Evolutionary conservation across 64 coral and sea anemone genomes (phyloP).

Genomic region (Porites lutea): DNA sequence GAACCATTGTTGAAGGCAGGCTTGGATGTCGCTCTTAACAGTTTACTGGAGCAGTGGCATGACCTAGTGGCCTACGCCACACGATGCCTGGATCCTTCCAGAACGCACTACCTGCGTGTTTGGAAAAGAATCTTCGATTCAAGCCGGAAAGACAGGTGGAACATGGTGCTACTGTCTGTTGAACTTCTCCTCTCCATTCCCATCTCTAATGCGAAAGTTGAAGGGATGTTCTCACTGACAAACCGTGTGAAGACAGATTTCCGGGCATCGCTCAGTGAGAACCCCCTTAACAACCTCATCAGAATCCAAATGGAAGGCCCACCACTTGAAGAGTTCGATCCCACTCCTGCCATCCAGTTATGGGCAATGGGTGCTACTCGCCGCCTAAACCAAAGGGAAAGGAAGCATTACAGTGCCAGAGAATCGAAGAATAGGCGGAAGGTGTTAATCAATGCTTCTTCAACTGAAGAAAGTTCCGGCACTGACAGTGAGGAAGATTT

Average conservation of each 20-base stretch:
- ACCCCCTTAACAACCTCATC: constrained; percentile 55
- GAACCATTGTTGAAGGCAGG: constrained; percentile 85
- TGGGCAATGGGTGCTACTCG: constrained; percentile 29
- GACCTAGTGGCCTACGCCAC: constrained; percentile 44
- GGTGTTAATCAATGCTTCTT: too few relatives aligned
- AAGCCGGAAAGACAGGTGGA: neutral
- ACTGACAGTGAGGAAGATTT: too few relatives aligned
- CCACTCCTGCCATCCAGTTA: constrained; percentile 49
- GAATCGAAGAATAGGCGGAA: too few relatives aligned
- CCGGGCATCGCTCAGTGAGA: constrained; percentile 54
- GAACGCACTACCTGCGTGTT: constrained; percentile 57
- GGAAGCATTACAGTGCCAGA: too few relatives aligned
- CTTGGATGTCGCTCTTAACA: constrained; percentile 26
- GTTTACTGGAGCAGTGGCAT: constrained; percentile 77
- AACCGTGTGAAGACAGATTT: neutral
- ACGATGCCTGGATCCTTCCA: constrained; percentile 58
- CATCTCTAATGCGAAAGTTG: constrained; percentile 72
- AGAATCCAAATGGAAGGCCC: constrained; percentile 58
- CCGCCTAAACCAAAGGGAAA: constrained; percentile 30
- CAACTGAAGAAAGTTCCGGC: too few relatives aligned
- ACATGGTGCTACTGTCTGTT: constrained; percentile 14
- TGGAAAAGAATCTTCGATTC: constrained; percentile 60
- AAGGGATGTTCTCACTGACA: constrained; percentile 69
- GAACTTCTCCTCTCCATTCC: constrained; percentile 73
- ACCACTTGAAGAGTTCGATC: constrained; percentile 43